Percentiles rank a stretch among this genome's conserved stretches.
phyloP scores from a whole-genome alignment of 2,113 vertebrate species.

The Podarcis raffonei region DNA sequence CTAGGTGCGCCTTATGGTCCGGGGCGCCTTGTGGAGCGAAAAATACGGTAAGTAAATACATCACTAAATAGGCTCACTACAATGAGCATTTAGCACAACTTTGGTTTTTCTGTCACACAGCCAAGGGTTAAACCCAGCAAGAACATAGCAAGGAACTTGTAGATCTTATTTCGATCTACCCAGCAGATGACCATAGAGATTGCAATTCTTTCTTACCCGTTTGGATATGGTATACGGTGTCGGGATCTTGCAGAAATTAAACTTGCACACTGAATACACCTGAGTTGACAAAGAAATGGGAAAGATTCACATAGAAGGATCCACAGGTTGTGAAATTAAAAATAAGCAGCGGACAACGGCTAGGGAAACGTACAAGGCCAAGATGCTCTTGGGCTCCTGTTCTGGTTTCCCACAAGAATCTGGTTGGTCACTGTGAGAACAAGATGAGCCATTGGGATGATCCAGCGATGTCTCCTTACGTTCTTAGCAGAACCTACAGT shows the following conservation, averaged over 20 bases:
- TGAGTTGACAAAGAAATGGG: conserved; percentile 60
- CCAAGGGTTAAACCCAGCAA: neutral
- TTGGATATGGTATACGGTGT: conserved; percentile 90
- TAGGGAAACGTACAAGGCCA: too few species aligned
- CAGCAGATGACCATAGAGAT: too few species aligned
- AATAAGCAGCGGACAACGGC: neutral
- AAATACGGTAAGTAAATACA: too few species aligned
- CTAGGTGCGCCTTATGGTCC: too few species aligned
- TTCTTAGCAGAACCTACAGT: neutral
- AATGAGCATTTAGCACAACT: neutral
- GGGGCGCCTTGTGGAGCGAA: too few species aligned
- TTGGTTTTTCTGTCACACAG: too few species aligned
- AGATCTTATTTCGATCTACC: neutral
- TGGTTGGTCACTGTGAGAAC: too few species aligned
- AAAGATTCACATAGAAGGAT: neutral
- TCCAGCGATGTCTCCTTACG: neutral
- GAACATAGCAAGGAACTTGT: neutral
- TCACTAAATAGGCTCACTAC: neutral
- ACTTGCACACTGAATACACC: conserved; percentile 96
- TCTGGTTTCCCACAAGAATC: too few species aligned
- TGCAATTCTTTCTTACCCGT: conserved; percentile 79
- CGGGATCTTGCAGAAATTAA: conserved; percentile 94
- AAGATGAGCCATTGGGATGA: neutral
- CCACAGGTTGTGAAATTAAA: neutral
- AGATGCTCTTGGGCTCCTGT: too few species aligned